These are phyloP conservation scores for Leucophenga varia DNA, from an alignment of 1,140 invertebrate species.

Conservation along the genomic window DNA sequence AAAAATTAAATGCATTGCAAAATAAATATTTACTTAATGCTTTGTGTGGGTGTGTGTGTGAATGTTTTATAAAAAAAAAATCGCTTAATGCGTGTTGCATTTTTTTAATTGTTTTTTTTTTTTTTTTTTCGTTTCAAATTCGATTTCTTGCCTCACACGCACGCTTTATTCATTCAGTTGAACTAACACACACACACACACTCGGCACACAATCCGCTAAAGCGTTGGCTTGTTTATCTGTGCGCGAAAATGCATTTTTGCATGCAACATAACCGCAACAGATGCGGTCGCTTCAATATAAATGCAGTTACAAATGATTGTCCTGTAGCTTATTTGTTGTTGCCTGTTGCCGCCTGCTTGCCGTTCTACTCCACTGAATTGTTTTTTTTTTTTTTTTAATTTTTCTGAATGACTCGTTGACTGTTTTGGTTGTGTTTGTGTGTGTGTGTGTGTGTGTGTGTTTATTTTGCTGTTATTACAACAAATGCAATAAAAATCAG, in stretches of 20 bases:
- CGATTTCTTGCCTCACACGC: no score
- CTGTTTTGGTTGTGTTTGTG: background rate
- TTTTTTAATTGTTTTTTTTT: slow-evolving; percentile 14
- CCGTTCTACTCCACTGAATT: no score
- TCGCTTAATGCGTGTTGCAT: slow-evolving; percentile 33
- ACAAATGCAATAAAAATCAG: no score
- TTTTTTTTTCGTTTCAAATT: no score
- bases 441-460: background rate
- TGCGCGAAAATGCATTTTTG: slow-evolving; percentile 53
- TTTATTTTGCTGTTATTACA: slow-evolving; percentile 2
- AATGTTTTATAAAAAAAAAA: slow-evolving; percentile 1
- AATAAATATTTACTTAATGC: background rate
- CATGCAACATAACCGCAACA: slow-evolving; percentile 52
- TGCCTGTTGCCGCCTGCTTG: no score
- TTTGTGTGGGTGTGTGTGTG: slow-evolving; percentile 2
- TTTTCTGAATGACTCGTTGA: no score
- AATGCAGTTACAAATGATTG: slow-evolving; percentile 49
- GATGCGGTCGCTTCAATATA: slow-evolving; percentile 53
- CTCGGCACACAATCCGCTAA: no score
- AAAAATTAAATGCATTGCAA: background rate
- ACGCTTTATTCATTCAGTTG: no score
- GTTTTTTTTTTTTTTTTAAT: no score
- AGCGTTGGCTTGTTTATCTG: slow-evolving; percentile 50
- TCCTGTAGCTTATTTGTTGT: slow-evolving; percentile 10
- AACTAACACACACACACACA: no score